Evolutionary conservation across 2,113 vertebrate species (phyloP).

Genomic region (Boleophthalmus pectinirostris): DNA sequence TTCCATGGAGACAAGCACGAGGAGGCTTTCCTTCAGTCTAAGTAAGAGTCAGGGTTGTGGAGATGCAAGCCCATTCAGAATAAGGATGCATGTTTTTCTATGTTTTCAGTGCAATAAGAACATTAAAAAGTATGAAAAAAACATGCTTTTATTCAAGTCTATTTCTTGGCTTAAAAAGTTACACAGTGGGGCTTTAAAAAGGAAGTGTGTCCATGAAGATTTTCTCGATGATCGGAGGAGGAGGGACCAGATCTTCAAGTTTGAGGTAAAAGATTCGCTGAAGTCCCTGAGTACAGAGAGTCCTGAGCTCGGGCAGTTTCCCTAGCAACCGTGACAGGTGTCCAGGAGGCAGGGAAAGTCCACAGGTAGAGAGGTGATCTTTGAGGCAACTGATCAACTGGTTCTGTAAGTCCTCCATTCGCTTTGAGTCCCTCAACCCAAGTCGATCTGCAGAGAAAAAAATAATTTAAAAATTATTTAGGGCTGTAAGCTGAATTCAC

Average conservation of each 20-base stretch:
- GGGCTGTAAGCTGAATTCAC: no score
- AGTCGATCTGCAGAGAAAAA: slow-evolving; percentile 81
- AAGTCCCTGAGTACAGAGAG: slow-evolving; percentile 91
- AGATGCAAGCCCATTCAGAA: no score
- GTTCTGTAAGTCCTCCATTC: slow-evolving; percentile 93
- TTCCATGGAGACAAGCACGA: no score
- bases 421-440: slow-evolving; percentile 87
- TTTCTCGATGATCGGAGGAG: slow-evolving; percentile 90
- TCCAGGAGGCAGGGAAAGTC: slow-evolving; percentile 75
- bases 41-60: no score
- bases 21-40: no score
- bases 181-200: slow-evolving; percentile 76
- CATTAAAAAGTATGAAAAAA: no score
- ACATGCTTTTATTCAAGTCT: no score
- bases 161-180: no score
- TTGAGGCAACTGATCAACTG: slow-evolving; percentile 90
- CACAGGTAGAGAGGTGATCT: slow-evolving; percentile 82
- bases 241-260: slow-evolving; percentile 90
- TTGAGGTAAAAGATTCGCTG: slow-evolving; percentile 98
- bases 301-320: slow-evolving; percentile 91
- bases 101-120: no score
- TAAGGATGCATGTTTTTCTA: no score
- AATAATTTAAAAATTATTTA: neutral
- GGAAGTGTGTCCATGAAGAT: slow-evolving; percentile 94
- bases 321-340: slow-evolving; percentile 89